phyloP scores from a whole-genome alignment of 2,797 vertebrate species.

The Premnoplex brunnescens region DNA sequence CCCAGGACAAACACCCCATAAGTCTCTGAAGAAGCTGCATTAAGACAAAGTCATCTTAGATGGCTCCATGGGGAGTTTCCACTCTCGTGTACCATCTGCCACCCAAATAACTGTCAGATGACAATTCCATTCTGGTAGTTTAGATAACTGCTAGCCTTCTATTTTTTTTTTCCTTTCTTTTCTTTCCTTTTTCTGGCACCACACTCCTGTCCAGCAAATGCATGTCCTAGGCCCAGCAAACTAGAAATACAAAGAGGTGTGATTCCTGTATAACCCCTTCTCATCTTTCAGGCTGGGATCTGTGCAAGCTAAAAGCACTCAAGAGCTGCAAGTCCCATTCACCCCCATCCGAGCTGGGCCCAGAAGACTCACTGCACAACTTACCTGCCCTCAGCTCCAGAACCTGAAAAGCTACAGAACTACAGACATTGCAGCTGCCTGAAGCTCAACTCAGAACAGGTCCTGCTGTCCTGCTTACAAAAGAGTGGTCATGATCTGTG shows the following conservation, averaged over 20 bases:
- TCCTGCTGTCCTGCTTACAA: not conserved
- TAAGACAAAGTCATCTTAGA: not conserved
- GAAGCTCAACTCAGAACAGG: not conserved
- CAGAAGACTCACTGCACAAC: constrained; percentile 70
- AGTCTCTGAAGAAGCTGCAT: not conserved
- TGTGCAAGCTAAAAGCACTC: constrained; percentile 27
- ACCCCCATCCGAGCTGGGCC: constrained; percentile 70
- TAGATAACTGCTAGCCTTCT: not conserved
- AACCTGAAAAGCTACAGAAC: constrained; percentile 70
- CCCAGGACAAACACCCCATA: not conserved
- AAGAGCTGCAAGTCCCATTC: constrained; percentile 45
- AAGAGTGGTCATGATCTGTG: not conserved
- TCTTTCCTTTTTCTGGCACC: not conserved
- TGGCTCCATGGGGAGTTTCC: not conserved
- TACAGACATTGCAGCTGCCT: constrained; percentile 38
- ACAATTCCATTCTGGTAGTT: not conserved
- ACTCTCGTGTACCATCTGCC: not conserved
- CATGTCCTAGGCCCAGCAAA: not conserved
- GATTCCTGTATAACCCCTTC: not conserved
- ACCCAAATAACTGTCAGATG: not conserved
- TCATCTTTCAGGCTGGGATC: constrained; percentile 53
- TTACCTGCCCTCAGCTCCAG: constrained; percentile 76
- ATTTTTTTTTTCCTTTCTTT: no score
- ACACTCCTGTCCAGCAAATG: not conserved
- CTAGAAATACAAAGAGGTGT: not conserved